phyloP scores from a whole-genome alignment of 1,140 invertebrate genomes.

The Mylabris phalerata region DNA sequence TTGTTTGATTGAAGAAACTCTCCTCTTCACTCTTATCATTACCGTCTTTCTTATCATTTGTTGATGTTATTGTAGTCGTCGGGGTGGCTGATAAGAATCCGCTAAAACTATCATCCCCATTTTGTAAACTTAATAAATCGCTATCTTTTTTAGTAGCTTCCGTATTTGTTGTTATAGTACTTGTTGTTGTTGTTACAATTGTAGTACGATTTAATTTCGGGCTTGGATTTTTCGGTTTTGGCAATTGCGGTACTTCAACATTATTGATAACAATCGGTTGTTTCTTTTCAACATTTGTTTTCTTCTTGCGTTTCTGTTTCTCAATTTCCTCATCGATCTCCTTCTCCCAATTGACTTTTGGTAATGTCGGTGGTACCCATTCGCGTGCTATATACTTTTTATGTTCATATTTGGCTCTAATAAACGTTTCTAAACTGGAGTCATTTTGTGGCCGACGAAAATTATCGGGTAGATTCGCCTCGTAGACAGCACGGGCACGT shows the following conservation, averaged over 20 bases:
- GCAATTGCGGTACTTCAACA: constrained; percentile 49
- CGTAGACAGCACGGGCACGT: constrained; percentile 92
- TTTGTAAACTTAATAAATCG: constrained; percentile 47
- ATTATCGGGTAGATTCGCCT: constrained; percentile 92
- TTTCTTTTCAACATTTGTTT: constrained; percentile 47
- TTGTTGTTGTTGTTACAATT: constrained; percentile 40
- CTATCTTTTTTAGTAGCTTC: constrained; percentile 33
- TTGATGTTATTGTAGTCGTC: constrained; percentile 40
- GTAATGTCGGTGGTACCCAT: constrained; percentile 82
- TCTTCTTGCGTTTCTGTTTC: constrained; percentile 69
- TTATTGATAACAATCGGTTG: constrained; percentile 36
- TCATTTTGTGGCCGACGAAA: constrained; percentile 89
- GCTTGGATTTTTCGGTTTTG: constrained; percentile 57
- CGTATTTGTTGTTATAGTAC: constrained; percentile 18
- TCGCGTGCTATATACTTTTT: constrained; percentile 97
- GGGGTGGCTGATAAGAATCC: constrained; percentile 64
- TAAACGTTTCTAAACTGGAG: constrained; percentile 87
- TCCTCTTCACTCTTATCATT: constrained; percentile 66
- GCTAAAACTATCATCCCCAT: constrained; percentile 66
- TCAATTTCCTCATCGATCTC: constrained; percentile 83
- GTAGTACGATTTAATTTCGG: constrained; percentile 57
- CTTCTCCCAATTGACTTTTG: constrained; percentile 78
- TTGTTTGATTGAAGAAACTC: constrained; percentile 84
- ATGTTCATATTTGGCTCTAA: constrained; percentile 95
- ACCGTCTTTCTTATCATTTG: constrained; percentile 28